These are phyloP conservation scores for Ispidina picta DNA, from an alignment of 2,797 vertebrate species.

Conservation along the genomic window DNA sequence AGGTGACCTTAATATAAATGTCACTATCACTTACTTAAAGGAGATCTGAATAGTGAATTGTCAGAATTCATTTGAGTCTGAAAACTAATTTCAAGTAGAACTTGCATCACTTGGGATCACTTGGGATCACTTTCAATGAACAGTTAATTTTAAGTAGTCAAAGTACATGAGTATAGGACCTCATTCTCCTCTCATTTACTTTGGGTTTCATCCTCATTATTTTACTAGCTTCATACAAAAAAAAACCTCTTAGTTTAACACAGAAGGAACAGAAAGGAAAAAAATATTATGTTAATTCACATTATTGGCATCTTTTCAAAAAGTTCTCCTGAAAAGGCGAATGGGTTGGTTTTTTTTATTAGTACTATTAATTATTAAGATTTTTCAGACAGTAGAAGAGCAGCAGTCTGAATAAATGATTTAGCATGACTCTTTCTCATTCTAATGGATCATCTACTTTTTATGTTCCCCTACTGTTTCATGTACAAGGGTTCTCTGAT, in stretches of 20 bases:
- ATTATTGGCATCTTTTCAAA: background rate
- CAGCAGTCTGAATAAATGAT: background rate
- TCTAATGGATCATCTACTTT: background rate
- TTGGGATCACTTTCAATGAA: background rate
- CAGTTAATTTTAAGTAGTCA: background rate
- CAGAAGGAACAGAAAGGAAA: background rate
- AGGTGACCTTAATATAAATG: slow-evolving; percentile 40
- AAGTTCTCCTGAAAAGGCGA: background rate
- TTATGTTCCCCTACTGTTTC: background rate
- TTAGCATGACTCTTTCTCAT: background rate
- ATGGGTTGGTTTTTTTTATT: background rate
- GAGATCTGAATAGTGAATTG: slow-evolving; percentile 16
- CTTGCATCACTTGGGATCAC: background rate
- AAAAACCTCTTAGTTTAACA: background rate
- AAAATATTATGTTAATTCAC: background rate
- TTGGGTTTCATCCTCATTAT: background rate
- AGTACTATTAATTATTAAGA: background rate
- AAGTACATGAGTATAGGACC: background rate
- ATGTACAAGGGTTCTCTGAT: background rate
- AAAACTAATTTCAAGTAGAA: slow-evolving; percentile 43
- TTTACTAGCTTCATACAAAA: background rate
- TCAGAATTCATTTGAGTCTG: slow-evolving; percentile 27
- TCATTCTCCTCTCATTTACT: background rate
- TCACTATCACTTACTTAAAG: slow-evolving; percentile 20
- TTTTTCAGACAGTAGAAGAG: background rate